Evolutionary conservation across 1,140 invertebrate genomes (phyloP).

Genomic region (Venturia canescens): DNA sequence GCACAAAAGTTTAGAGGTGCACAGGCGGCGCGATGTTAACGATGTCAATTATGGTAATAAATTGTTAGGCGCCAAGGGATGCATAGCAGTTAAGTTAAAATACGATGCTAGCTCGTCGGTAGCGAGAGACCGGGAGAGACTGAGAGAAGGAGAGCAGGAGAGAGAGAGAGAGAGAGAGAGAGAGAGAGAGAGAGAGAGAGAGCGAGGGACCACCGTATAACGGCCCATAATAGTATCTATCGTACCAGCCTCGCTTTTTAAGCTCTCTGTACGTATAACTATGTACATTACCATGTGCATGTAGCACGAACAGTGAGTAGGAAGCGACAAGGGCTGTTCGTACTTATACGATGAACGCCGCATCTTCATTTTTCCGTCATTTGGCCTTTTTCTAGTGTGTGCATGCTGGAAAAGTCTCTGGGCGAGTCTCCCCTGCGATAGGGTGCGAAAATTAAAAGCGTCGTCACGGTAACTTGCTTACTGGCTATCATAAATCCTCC

Average conservation of each 20-base stretch:
- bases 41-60: conserved; percentile 60
- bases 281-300: conserved; percentile 14
- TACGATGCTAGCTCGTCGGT: conserved; percentile 39
- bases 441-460: conserved; percentile 37
- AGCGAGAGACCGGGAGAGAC: conserved; percentile 16
- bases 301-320: conserved; percentile 13
- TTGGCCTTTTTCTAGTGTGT: conserved; percentile 19
- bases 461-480: background rate
- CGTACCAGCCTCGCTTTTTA: background rate
- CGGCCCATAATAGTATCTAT: conserved; percentile 21
- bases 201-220: background rate
- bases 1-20: conserved; percentile 47
- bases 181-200: background rate
- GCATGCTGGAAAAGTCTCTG: background rate
- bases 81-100: conserved; percentile 58
- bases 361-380: background rate
- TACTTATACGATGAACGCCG: conserved; percentile 22
- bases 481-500: background rate
- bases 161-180: conserved; percentile 11
- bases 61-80: conserved; percentile 58
- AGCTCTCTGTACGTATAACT: background rate
- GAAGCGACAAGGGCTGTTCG: background rate
- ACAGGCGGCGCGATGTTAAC: conserved; percentile 53
- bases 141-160: background rate
- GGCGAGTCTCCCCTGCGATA: background rate